A percentile compares a stretch with the other conserved stretches of the same genome.
These are phyloP conservation scores for Pectinophora gossypiella DNA, from an alignment of 1,140 invertebrate species.

Conservation along the genomic window DNA sequence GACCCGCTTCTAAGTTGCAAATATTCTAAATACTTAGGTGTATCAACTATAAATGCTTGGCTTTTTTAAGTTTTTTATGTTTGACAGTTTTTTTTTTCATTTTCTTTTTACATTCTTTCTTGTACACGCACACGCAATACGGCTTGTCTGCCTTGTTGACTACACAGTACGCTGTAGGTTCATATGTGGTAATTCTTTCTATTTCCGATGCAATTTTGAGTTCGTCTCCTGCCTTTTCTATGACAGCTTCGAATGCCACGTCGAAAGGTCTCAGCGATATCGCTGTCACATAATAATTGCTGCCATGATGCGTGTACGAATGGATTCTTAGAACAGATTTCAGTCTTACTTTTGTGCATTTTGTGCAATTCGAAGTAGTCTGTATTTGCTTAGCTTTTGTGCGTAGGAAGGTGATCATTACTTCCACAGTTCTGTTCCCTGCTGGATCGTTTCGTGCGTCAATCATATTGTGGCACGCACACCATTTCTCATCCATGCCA, in stretches of 20 bases:
- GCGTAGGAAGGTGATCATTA: slow-evolving; percentile 24
- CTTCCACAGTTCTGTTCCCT: slow-evolving; percentile 15
- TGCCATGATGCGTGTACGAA: slow-evolving; percentile 24
- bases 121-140: slow-evolving; percentile 24
- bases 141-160: slow-evolving; percentile 23
- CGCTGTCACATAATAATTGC: slow-evolving; percentile 39
- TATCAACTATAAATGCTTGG: too few relatives aligned
- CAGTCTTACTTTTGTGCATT: slow-evolving; percentile 30
- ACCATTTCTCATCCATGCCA: slow-evolving; percentile 85
- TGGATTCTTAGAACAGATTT: slow-evolving; percentile 36
- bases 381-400: slow-evolving; percentile 26
- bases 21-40: too few relatives aligned
- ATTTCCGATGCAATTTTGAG: slow-evolving; percentile 24
- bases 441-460: slow-evolving; percentile 15
- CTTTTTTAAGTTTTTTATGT: too few relatives aligned
- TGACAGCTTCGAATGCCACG: slow-evolving; percentile 33
- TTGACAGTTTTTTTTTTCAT: slow-evolving; percentile 9
- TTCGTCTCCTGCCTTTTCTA: slow-evolving; percentile 22
- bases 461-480: slow-evolving; percentile 78
- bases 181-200: slow-evolving; percentile 34
- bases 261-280: slow-evolving; percentile 33
- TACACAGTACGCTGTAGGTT: slow-evolving; percentile 38
- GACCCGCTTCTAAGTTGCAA: too few relatives aligned
- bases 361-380: slow-evolving; percentile 30
- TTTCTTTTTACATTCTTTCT: slow-evolving; percentile 24